Percentiles rank a stretch among this genome's conserved stretches.
Conservation (phyloP, 2,888 invertebrate genomes). For the Lapara coniferarum region DNA sequence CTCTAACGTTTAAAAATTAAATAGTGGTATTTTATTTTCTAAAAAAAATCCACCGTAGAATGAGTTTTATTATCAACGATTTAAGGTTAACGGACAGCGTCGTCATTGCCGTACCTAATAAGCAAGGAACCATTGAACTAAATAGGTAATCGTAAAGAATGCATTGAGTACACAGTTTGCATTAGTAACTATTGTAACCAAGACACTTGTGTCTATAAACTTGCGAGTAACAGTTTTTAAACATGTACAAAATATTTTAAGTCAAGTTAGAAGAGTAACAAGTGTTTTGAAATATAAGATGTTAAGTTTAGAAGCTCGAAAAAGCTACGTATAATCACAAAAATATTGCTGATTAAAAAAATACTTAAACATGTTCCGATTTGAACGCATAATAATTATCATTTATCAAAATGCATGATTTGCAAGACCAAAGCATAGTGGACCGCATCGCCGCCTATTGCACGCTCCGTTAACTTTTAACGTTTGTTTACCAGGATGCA, state of each 20-base stretch:
- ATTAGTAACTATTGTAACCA: background rate
- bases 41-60: background rate
- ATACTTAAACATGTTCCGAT: background rate
- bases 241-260: no score
- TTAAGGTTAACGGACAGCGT: background rate
- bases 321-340: no score
- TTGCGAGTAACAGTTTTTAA: background rate
- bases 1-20: no score
- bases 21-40: no score
- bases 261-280: no score
- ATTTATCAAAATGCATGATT: background rate
- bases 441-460: background rate
- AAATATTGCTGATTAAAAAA: background rate
- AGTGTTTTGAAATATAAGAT: no score
- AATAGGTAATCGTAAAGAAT: conserved; percentile 1
- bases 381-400: background rate
- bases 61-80: background rate
- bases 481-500: background rate
- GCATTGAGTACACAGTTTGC: background rate
- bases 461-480: background rate
- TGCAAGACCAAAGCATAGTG: background rate
- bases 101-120: background rate
- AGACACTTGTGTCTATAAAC: conserved; percentile 9
- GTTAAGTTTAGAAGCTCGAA: no score
- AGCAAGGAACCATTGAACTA: background rate